These are phyloP conservation scores for Hystrix cristata DNA, from an alignment of 2,113 vertebrate genomes.

Conservation along the genomic window DNA sequence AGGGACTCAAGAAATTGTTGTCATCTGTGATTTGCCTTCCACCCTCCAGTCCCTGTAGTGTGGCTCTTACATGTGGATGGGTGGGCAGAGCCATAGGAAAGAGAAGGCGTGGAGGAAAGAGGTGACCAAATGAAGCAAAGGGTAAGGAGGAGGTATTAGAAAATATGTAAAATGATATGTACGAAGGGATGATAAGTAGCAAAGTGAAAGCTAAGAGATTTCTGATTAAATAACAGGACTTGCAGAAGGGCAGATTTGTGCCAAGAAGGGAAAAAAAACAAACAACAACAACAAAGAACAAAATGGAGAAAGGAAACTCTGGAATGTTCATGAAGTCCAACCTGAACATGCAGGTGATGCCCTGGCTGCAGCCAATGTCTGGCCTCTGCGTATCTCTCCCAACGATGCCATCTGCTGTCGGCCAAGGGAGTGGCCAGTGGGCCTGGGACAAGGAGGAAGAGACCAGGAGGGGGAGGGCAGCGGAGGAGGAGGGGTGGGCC, in stretches of 20 bases:
- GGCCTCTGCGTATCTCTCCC: background rate
- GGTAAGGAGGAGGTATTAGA: background rate
- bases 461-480: background rate
- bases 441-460: background rate
- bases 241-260: background rate
- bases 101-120: background rate
- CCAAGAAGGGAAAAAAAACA: conserved; percentile 22
- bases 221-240: conserved; percentile 4
- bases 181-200: background rate
- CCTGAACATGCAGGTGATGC: background rate
- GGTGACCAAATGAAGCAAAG: background rate
- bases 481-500: background rate
- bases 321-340: background rate
- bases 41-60: background rate
- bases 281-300: background rate
- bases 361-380: background rate
- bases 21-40: background rate
- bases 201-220: background rate
- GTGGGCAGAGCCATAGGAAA: background rate
- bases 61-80: background rate
- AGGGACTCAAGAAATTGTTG: background rate
- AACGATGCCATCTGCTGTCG: background rate
- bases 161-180: background rate
- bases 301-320: background rate
- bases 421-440: background rate